These are phyloP conservation scores for Melipona bicolor DNA, from an alignment of 2,888 invertebrate species.

Conservation along the genomic window DNA sequence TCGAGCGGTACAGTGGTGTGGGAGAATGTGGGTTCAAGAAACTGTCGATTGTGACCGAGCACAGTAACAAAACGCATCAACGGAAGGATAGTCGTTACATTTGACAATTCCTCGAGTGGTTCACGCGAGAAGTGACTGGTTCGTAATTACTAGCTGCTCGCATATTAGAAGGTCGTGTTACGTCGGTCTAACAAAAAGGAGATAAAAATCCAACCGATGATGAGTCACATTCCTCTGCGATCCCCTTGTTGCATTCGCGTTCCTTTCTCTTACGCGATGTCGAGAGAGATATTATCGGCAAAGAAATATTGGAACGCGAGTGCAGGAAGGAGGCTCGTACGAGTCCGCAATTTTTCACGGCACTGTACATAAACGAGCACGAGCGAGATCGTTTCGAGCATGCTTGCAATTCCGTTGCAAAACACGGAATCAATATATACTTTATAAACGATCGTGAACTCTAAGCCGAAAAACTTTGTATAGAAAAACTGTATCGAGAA, in stretches of 20 bases:
- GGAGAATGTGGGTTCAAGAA: slow-evolving; percentile 23
- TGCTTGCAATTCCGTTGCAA: slow-evolving; percentile 37
- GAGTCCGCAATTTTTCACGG: slow-evolving; percentile 21
- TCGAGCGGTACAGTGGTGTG: slow-evolving; percentile 38
- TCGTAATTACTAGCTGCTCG: slow-evolving; percentile 12
- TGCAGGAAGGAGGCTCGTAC: neutral
- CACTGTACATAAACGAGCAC: slow-evolving; percentile 34
- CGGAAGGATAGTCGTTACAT: neutral
- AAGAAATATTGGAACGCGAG: neutral
- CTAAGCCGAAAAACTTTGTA: neutral
- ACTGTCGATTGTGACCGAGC: neutral
- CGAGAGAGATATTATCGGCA: neutral
- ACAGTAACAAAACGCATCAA: neutral
- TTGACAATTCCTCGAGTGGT: slow-evolving; percentile 4
- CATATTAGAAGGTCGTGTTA: neutral
- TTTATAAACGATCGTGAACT: neutral
- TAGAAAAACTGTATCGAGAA: neutral
- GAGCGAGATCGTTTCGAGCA: slow-evolving; percentile 25
- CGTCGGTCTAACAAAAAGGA: neutral
- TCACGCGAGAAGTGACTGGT: neutral
- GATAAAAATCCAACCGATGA: neutral
- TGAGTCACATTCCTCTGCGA: slow-evolving; percentile 3
- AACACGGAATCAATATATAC: slow-evolving; percentile 5
- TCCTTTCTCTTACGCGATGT: neutral
- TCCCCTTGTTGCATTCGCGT: neutral